Conservation (phyloP, 1,140 invertebrate genomes). For the Eupristina koningsbergeri region DNA sequence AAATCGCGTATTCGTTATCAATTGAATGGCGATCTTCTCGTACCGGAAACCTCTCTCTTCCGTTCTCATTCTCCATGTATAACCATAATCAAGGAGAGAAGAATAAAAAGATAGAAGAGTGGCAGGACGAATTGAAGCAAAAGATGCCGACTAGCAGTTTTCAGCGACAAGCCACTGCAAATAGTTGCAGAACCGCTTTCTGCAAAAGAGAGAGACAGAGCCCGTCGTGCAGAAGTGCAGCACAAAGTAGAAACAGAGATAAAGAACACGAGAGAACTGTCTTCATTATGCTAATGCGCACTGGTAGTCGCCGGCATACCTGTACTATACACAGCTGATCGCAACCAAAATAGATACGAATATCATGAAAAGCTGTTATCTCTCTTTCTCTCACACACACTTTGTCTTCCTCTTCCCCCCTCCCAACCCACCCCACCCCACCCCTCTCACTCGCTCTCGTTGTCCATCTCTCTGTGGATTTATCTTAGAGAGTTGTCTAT, state of each 20-base stretch:
- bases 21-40: neutral
- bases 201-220: conserved; percentile 60
- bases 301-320: conserved; percentile 12
- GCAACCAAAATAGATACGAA: conserved; percentile 64
- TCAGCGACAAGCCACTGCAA: conserved; percentile 48
- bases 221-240: conserved; percentile 25
- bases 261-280: conserved; percentile 52
- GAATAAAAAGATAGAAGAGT: neutral
- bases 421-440: too few species aligned
- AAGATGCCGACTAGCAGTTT: neutral
- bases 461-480: neutral
- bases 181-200: conserved; percentile 62
- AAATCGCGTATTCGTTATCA: neutral
- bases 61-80: neutral
- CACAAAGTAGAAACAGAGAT: neutral
- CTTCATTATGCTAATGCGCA: conserved; percentile 70
- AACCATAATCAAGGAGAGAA: conserved; percentile 10
- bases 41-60: conserved; percentile 9
- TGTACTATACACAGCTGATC: conserved; percentile 61
- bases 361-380: conserved; percentile 64
- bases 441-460: too few species aligned
- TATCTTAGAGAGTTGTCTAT: neutral
- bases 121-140: neutral
- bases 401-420: too few species aligned
- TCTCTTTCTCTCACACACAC: too few species aligned